A percentile compares a stretch with the other conserved stretches of the same genome.
These are phyloP conservation scores for Leptinotarsa rubiginosa DNA, from an alignment of 2,888 invertebrate genomes.

Conservation along the genomic window DNA sequence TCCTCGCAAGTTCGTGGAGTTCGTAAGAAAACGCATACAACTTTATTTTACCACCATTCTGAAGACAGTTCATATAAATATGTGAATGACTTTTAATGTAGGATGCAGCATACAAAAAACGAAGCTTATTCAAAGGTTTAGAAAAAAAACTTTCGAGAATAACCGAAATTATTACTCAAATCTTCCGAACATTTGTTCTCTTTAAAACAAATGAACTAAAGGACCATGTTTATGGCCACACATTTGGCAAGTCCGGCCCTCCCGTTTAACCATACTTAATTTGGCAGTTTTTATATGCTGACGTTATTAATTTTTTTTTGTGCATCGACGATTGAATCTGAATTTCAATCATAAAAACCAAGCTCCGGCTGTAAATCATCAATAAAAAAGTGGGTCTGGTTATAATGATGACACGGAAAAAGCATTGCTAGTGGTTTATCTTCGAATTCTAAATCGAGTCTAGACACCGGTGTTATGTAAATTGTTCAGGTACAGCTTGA, in stretches of 20 bases:
- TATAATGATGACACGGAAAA: slow-evolving; percentile 12
- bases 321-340: slow-evolving; percentile 12
- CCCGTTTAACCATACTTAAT: background rate
- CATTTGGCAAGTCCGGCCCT: background rate
- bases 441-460: slow-evolving; percentile 6
- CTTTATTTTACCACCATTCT: too few species aligned
- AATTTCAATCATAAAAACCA: slow-evolving; percentile 15
- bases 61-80: too few species aligned
- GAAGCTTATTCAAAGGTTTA: too few species aligned
- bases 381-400: slow-evolving; percentile 11
- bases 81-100: too few species aligned
- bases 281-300: background rate
- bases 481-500: slow-evolving; percentile 15
- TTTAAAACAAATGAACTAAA: background rate
- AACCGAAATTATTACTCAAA: too few species aligned
- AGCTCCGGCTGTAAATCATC: slow-evolving; percentile 19
- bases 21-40: too few species aligned
- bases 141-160: too few species aligned
- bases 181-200: too few species aligned
- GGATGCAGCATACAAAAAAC: too few species aligned
- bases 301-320: slow-evolving; percentile 12
- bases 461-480: slow-evolving; percentile 18
- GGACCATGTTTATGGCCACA: background rate
- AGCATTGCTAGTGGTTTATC: slow-evolving; percentile 17
- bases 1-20: too few species aligned